Conservation (phyloP, 2,888 invertebrate genomes). For the Drosophila mimetica region DNA sequence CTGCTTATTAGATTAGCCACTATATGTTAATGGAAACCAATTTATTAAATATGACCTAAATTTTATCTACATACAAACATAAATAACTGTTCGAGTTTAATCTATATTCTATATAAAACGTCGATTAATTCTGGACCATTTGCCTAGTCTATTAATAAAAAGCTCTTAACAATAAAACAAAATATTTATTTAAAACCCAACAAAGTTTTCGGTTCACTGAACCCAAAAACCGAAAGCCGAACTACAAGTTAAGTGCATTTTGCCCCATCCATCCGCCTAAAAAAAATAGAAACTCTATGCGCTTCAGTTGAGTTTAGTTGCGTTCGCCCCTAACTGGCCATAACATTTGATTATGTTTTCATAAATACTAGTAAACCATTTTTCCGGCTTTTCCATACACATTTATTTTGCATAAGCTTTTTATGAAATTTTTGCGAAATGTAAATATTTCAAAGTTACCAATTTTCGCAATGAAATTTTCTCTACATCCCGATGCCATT, state of each 20-base stretch:
- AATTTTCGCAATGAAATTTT: conserved; percentile 51
- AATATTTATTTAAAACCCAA: conserved; percentile 5
- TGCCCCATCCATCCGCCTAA: not conserved
- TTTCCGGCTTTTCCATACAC: conserved; percentile 22
- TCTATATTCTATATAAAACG: not conserved
- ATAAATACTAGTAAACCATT: conserved; percentile 53
- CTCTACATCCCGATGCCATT: conserved; percentile 50
- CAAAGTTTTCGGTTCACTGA: conserved; percentile 27
- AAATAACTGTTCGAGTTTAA: too few relatives aligned
- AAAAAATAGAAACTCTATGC: conserved; percentile 10
- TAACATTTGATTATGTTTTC: conserved; percentile 60
- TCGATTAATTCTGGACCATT: conserved; percentile 5
- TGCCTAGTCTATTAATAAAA: not conserved
- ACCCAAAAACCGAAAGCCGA: conserved; percentile 13
- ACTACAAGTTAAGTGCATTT: conserved; percentile 26
- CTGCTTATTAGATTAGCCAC: not conserved
- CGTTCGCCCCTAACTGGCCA: conserved; percentile 29
- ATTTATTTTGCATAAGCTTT: conserved; percentile 40
- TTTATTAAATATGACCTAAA: not conserved
- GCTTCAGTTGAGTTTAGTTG: conserved; percentile 7
- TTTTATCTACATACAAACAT: too few relatives aligned
- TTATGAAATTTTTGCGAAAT: conserved; percentile 28
- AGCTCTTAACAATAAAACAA: not conserved
- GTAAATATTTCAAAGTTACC: conserved; percentile 31
- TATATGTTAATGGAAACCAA: not conserved